Evolutionary conservation across 2,888 invertebrate species (phyloP), one percentile per base, ranked within the genome.

Genomic region (Entomobrya proxima): DNA sequence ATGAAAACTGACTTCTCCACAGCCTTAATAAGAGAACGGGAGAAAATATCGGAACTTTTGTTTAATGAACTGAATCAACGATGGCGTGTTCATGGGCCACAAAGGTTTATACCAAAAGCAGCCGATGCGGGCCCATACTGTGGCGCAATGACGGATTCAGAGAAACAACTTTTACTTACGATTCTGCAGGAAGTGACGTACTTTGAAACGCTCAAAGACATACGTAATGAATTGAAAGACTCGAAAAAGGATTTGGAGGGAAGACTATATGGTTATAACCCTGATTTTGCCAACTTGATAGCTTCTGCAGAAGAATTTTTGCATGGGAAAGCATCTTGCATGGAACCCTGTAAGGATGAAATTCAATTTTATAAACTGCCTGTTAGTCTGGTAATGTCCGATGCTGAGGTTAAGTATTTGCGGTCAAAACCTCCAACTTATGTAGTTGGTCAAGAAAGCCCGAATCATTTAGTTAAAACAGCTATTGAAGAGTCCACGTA

Each of bases 401-500:
- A 84, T 1, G 55, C 77, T 1, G 84, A 84, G 21, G 84, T 84
- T 2, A 77, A 77, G 37, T 84, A 69, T 72, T 6, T 84, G 37
- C 52, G 52, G 35, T 30, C 55, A 6, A 84, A 72, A 18, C 84
- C 84, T 0, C 84, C 84, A 15, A 2, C 40, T 0, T 67, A 77
- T 44, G 35, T 69, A 2, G 11, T 77, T 1, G 55, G 77, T 2
- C 55, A 67, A 13, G 84, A 78, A 61, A 85, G 85, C 64, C 75
- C 75, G 5, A 52, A 0, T 27, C 74, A 79, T 21, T 21, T 47
- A 21, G 79, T 79, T 9, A 79, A 52, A 74, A 9, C 40, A 2
- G 79, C 79, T 7, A 74, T 85, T n/a, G 85, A 85, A 50, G 79
- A 85, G 61, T 85, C 85, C 13, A 85, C 85, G 85, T 85, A 83